These are phyloP conservation scores for Cheilosia variabilis DNA, from an alignment of 2,888 invertebrate genomes.

Conservation along the genomic window DNA sequence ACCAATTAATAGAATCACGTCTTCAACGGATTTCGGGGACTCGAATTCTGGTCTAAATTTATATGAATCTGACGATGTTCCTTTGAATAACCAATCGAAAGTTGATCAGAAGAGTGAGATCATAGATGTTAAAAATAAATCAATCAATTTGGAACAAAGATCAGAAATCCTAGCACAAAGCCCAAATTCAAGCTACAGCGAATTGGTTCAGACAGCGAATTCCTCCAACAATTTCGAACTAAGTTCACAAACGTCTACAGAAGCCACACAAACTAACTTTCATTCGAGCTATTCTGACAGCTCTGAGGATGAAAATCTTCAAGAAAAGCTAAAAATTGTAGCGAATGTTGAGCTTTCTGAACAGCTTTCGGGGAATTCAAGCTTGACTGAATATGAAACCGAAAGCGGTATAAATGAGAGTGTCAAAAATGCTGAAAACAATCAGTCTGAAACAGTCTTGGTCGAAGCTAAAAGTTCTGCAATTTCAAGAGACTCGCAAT, in stretches of 20 bases:
- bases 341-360: slow-evolving; percentile 14
- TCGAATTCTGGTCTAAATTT: no score
- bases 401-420: not conserved
- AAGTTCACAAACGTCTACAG: not conserved
- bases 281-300: not conserved
- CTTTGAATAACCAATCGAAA: not conserved
- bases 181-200: not conserved
- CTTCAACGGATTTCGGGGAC: not conserved
- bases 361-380: not conserved
- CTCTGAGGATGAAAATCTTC: slow-evolving; percentile 21
- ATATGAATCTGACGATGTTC: no score
- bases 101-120: not conserved
- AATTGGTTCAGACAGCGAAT: not conserved
- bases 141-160: not conserved
- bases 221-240: slow-evolving; percentile 1
- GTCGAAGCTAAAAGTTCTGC: no score
- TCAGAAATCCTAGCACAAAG: not conserved
- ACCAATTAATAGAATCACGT: not conserved
- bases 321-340: slow-evolving; percentile 10
- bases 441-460: no score
- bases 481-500: no score
- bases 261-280: not conserved
- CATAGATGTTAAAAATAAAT: not conserved
- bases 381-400: not conserved
- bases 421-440: not conserved